These are phyloP conservation scores for Lydus trimaculatus DNA, from an alignment of 2,888 invertebrate species.

Conservation along the genomic window DNA sequence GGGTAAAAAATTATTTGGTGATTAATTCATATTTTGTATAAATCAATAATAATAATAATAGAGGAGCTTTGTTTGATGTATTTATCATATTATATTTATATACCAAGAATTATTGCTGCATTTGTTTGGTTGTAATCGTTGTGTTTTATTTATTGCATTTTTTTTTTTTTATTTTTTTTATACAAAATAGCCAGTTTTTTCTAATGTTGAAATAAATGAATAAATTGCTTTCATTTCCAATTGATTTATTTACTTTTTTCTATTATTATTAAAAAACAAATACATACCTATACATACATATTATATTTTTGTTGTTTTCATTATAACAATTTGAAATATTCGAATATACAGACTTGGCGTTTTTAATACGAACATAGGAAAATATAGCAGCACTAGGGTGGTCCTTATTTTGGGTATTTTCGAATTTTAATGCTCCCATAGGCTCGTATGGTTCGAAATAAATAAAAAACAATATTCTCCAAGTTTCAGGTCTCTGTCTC, in stretches of 20 bases:
- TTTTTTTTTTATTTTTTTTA: background rate
- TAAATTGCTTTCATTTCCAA: background rate
- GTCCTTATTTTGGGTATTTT: too few relatives aligned
- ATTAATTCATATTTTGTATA: constrained; percentile 63
- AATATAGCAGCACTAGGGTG: too few relatives aligned
- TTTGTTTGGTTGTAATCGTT: background rate
- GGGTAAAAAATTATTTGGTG: constrained; percentile 87
- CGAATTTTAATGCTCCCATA: too few relatives aligned
- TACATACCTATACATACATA: constrained; percentile 14
- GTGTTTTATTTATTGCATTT: background rate
- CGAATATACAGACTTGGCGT: too few relatives aligned
- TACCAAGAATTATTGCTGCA: background rate
- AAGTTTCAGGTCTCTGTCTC: too few relatives aligned
- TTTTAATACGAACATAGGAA: too few relatives aligned
- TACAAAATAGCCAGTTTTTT: background rate
- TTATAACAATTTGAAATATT: background rate
- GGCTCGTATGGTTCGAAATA: too few relatives aligned
- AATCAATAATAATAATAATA: constrained; percentile 12
- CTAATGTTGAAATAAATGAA: background rate
- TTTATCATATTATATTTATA: too few relatives aligned
- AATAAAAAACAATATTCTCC: too few relatives aligned
- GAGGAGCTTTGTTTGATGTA: background rate
- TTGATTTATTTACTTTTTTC: background rate
- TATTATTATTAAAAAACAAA: too few relatives aligned
- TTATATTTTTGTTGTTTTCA: constrained; percentile 7